These are phyloP conservation scores for Campoletis sonorensis DNA, from an alignment of 1,140 invertebrate species.

Conservation along the genomic window DNA sequence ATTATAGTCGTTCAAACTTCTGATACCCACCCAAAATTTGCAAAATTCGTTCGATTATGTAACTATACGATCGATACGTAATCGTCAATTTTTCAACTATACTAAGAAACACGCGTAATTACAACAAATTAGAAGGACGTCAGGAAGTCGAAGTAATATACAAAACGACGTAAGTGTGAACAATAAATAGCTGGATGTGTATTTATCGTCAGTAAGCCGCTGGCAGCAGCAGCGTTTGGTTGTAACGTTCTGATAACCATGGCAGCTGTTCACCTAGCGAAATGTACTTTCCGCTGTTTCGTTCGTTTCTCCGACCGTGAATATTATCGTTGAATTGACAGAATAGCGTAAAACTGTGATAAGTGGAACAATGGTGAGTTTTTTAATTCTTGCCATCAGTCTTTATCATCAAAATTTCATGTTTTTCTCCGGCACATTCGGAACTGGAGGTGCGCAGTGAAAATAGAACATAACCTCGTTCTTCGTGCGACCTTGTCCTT, in stretches of 20 bases:
- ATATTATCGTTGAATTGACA: conserved; percentile 61
- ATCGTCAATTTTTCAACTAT: too few species aligned
- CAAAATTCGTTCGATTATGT: too few species aligned
- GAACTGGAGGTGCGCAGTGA: background rate
- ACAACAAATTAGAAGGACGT: too few species aligned
- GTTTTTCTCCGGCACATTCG: background rate
- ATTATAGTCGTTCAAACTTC: too few species aligned
- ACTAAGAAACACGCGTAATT: too few species aligned
- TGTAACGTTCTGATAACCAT: conserved; percentile 60
- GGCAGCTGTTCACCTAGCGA: conserved; percentile 69
- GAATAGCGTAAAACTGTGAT: conserved; percentile 28
- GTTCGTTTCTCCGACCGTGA: conserved; percentile 73
- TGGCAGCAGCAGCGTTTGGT: conserved; percentile 23
- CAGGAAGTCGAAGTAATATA: background rate
- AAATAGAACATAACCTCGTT: conserved; percentile 58
- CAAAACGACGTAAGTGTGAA: background rate
- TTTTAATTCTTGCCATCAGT: conserved; percentile 10
- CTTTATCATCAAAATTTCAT: background rate
- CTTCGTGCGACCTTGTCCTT: conserved; percentile 35
- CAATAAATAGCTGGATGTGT: too few species aligned
- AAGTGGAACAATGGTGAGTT: conserved; percentile 61
- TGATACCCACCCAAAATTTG: too few species aligned
- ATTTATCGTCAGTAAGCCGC: background rate
- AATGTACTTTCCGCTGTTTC: conserved; percentile 64
- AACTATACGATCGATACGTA: too few species aligned